These are phyloP conservation scores for Homarus americanus DNA, from an alignment of 1,140 invertebrate species.

Conservation along the genomic window DNA sequence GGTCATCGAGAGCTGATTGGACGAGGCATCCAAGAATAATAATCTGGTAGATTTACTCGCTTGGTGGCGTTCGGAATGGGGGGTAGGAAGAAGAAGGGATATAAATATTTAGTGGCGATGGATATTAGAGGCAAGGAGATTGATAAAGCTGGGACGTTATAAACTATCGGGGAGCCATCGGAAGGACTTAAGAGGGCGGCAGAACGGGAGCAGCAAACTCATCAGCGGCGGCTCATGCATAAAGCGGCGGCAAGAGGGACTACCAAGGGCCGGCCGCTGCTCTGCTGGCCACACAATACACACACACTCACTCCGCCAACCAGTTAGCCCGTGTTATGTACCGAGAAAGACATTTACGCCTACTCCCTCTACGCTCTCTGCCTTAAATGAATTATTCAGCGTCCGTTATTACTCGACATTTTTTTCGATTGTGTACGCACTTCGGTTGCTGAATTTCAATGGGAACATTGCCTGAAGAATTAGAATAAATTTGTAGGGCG, in stretches of 20 bases:
- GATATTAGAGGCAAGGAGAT: conserved; percentile 72
- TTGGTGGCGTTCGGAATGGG: conserved; percentile 66
- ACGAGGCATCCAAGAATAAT: conserved; percentile 72
- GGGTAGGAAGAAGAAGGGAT: conserved; percentile 46
- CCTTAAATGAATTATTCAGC: conserved; percentile 67
- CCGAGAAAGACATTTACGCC: conserved; percentile 33
- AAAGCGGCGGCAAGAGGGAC: conserved; percentile 37
- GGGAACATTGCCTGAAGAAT: conserved; percentile 46
- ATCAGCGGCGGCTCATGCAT: conserved; percentile 68
- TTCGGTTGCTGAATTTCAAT: conserved; percentile 60
- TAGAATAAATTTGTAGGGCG: conserved; percentile 52
- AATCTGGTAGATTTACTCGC: conserved; percentile 72
- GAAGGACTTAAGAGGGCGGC: conserved; percentile 68
- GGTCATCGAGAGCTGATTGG: conserved; percentile 71
- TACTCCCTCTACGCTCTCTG: conserved; percentile 31
- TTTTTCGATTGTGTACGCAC: conserved; percentile 42
- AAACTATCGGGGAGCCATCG: conserved; percentile 69
- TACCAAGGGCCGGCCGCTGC: background rate
- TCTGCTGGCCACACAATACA: conserved; percentile 35
- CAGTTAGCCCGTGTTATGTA: conserved; percentile 40
- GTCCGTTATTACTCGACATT: conserved; percentile 49
- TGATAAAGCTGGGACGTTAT: conserved; percentile 69
- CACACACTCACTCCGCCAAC: conserved; percentile 45
- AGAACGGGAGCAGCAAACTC: conserved; percentile 51
- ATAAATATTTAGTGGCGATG: conserved; percentile 72